Base-by-base conservation (phyloP, 2,797 vertebrate species). In the Sebastiscus albofasciatus region DNA sequence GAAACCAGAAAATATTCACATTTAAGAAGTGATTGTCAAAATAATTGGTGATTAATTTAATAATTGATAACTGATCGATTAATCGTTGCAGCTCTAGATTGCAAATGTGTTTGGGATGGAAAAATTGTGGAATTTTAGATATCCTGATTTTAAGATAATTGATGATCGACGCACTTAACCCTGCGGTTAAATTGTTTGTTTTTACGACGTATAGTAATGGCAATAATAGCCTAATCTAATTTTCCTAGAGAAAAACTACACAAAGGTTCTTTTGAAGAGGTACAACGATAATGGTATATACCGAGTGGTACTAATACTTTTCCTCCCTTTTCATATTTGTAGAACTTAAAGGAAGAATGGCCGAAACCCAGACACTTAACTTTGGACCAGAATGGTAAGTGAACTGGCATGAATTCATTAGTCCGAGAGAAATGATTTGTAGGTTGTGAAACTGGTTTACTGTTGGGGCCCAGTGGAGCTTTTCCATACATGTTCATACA, bases 321-420 rank as follows among this genome's bases (percentile, higher is more conserved):
- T 22, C 56, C 18, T 80, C 3, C 42, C 42, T 90, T 84, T 90
- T 86, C 80, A 84, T 91, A 79, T 88, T 92, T 94, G 86, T 74
- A 97, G 96, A 94, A 90, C 81, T 94, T 94, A 62, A 90, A 95
- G 89, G 86, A 95, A 95, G 91, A 96, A 99, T 99, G 99, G 97
- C 98, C 42, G 99, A 99, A 97, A 99, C 98, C 85, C 99, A 99
- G 96, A 99, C 98, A 83, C 98, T 99, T 95, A 99, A 99, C 96
- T 99, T 99, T 92, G 99, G 99, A 95, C 99, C 99, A 95, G 99
- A 99, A 97, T 99, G 99, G 99, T 99, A 94, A 97, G 94, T 96
- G 33, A 79, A 67, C 29, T 79, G 11, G 7, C 34, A 55, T 68
- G 2, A 74, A 54, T 75, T 80, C 14, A 55, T 64, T 26, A 18